A percentile compares a stretch with the other conserved stretches of the same genome.
phyloP scores from a whole-genome alignment of 2,888 invertebrate genomes.

The Agrochola circellaris region DNA sequence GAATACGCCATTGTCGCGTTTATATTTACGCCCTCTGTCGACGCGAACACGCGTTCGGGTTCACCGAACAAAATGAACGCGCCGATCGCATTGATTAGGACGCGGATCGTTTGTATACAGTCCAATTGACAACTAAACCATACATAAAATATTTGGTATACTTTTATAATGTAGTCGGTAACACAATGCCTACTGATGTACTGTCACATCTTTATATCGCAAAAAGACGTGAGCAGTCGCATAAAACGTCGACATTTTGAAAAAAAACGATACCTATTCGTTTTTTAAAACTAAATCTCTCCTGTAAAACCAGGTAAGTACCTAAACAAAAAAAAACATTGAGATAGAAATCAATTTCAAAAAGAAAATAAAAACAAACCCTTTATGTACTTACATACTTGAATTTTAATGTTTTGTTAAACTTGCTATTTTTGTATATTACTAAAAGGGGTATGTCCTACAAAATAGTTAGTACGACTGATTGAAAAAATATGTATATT shows the following conservation, averaged over 20 bases:
- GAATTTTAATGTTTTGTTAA: neutral
- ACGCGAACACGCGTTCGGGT: too few species aligned
- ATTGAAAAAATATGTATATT: constrained; percentile 48
- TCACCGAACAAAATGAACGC: too few species aligned
- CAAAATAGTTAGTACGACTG: constrained; percentile 43
- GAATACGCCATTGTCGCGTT: too few species aligned
- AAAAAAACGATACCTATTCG: constrained; percentile 22
- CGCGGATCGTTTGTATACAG: neutral
- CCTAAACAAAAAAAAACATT: neutral
- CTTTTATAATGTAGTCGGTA: neutral
- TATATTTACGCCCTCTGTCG: too few species aligned
- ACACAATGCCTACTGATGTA: constrained; percentile 34
- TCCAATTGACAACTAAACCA: neutral
- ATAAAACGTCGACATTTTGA: constrained; percentile 40
- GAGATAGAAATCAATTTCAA: neutral
- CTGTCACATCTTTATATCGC: constrained; percentile 84
- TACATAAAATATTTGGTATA: neutral
- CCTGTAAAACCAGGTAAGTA: neutral
- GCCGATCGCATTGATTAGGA: too few species aligned
- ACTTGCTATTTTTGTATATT: constrained; percentile 15
- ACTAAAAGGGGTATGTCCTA: constrained; percentile 7
- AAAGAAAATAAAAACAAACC: neutral
- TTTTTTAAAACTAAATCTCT: constrained; percentile 12
- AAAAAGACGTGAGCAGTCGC: constrained; percentile 79
- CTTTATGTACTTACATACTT: neutral